A percentile compares a stretch with the other conserved stretches of the same genome.
Conservation (phyloP, 2,797 vertebrate genomes). For the Artibeus jamaicensis region DNA sequence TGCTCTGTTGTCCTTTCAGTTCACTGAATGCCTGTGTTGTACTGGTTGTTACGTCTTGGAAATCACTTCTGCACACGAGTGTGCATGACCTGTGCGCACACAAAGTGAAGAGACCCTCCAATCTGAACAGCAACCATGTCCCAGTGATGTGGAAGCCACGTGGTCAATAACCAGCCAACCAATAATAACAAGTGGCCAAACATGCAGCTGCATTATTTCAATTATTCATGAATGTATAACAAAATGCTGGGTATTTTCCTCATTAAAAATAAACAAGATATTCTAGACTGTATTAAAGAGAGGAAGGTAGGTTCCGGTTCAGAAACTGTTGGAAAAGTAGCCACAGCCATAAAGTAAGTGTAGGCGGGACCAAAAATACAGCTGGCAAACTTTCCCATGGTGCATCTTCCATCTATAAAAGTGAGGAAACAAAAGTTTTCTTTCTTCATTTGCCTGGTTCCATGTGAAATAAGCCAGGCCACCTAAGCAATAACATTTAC, state of each 20-base stretch:
- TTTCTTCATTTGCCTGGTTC: conserved; percentile 29
- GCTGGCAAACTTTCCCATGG: not conserved
- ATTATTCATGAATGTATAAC: not conserved
- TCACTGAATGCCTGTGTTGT: not conserved
- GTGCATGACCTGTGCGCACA: not conserved
- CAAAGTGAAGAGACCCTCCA: not conserved
- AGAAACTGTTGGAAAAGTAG: not conserved
- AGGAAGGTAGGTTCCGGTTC: not conserved
- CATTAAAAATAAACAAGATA: not conserved
- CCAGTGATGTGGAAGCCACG: not conserved
- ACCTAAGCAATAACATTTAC: conserved; percentile 60
- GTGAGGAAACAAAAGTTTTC: conserved; percentile 37
- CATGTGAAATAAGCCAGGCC: conserved; percentile 56
- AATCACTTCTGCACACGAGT: not conserved
- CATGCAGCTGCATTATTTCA: not conserved
- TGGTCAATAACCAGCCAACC: not conserved
- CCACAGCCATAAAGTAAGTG: not conserved
- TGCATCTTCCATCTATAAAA: not conserved
- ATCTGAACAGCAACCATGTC: not conserved
- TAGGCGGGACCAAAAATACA: not conserved
- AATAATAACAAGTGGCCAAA: not conserved
- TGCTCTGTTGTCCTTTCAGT: not conserved
- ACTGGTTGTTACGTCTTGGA: conserved; percentile 19
- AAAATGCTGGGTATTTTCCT: not conserved
- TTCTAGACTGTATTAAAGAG: not conserved